These are phyloP conservation scores for Rhabdomys dilectus DNA, from an alignment of 2,113 vertebrate genomes.

Conservation along the genomic window DNA sequence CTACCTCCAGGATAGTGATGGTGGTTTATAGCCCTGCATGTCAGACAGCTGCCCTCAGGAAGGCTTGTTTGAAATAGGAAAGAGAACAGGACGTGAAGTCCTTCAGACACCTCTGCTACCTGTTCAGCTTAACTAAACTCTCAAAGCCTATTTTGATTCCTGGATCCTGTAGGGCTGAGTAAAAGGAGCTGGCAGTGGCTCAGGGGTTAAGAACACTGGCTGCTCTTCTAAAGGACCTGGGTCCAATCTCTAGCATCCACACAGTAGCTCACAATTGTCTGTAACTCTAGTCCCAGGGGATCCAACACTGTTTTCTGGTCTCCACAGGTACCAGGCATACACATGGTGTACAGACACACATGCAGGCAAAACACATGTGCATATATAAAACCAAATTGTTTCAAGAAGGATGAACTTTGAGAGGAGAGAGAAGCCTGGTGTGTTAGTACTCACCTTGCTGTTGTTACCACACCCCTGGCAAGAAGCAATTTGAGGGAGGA, in stretches of 20 bases:
- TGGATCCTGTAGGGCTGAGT: neutral
- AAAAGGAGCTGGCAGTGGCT: neutral
- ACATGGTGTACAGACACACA: neutral
- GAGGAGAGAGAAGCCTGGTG: neutral
- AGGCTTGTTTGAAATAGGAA: neutral
- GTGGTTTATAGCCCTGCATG: neutral
- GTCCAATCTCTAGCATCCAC: neutral
- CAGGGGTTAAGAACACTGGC: neutral
- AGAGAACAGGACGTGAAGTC: too few species aligned
- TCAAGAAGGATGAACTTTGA: neutral
- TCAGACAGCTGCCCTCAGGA: neutral
- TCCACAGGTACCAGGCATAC: neutral
- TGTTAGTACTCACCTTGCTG: neutral
- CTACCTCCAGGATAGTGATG: neutral
- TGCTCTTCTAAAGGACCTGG: neutral
- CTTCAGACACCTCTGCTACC: too few species aligned
- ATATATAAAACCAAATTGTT: neutral
- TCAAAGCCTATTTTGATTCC: neutral
- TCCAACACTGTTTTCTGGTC: too few species aligned
- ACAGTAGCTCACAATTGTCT: neutral
- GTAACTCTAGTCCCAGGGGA: neutral
- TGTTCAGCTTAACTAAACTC: neutral
- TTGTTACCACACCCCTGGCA: neutral
- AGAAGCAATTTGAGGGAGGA: neutral
- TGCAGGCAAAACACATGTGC: neutral